A percentile compares a stretch with the other conserved stretches of the same genome.
Evolutionary conservation across 2,888 invertebrate species (phyloP).

Genomic region (Seira ritae): DNA sequence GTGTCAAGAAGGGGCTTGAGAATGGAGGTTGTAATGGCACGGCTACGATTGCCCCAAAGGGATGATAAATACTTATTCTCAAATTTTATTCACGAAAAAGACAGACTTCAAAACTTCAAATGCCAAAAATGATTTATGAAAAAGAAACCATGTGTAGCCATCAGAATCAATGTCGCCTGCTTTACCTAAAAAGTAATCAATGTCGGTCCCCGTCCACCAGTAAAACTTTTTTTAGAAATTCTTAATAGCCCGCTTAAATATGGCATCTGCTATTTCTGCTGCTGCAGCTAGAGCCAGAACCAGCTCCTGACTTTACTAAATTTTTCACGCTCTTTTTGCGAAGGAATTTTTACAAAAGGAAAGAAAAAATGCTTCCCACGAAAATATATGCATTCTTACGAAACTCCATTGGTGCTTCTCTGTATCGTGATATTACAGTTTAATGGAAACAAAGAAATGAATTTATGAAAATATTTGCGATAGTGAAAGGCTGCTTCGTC

Average conservation of each 20-base stretch:
- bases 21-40: constrained; percentile 1
- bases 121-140: background rate
- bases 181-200: background rate
- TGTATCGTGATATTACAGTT: background rate
- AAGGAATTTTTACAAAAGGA: too few relatives aligned
- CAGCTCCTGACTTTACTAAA: too few relatives aligned
- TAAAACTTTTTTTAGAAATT: too few relatives aligned
- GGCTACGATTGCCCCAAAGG: constrained; percentile 11
- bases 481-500: too few relatives aligned
- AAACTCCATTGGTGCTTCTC: background rate
- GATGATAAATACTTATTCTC: constrained; percentile 1
- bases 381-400: too few relatives aligned
- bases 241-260: too few relatives aligned
- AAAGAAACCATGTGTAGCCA: background rate
- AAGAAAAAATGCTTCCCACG: background rate
- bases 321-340: too few relatives aligned
- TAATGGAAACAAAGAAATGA: too few relatives aligned
- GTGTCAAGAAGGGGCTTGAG: background rate
- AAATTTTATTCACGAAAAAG: background rate
- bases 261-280: too few relatives aligned
- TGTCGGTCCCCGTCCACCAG: background rate
- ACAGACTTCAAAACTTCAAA: background rate
- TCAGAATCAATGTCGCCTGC: background rate
- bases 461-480: too few relatives aligned
- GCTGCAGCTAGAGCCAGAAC: too few relatives aligned